Evolutionary conservation across 2,113 vertebrate species (phyloP).

Genomic region (Protobothrops mucrosquamatus): DNA sequence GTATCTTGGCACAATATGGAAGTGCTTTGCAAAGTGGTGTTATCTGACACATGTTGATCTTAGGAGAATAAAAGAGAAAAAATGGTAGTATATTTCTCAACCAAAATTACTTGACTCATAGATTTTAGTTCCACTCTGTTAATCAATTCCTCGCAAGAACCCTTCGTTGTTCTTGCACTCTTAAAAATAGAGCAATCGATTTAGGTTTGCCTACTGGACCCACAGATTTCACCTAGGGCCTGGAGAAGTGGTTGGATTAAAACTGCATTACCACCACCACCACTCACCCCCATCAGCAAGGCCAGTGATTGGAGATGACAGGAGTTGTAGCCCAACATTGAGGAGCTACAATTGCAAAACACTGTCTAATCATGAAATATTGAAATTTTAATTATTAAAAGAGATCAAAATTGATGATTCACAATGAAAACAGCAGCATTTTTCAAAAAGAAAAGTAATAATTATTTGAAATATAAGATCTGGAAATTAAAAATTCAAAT

Average conservation of each 20-base stretch:
- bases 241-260: background rate
- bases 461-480: background rate
- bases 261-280: background rate
- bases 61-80: background rate
- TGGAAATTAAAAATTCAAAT: background rate
- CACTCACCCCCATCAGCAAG: background rate
- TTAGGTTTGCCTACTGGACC: background rate
- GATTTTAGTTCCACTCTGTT: conserved; percentile 27
- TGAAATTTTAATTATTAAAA: conserved; percentile 8
- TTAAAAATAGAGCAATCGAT: conserved; percentile 1
- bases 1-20: background rate
- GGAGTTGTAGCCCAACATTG: background rate
- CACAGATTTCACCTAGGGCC: too few species aligned
- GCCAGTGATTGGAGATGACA: background rate
- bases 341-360: background rate
- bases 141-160: conserved; percentile 39
- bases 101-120: conserved; percentile 7
- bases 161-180: conserved; percentile 30
- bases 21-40: background rate
- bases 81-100: background rate
- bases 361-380: background rate
- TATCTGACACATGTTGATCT: background rate
- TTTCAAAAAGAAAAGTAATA: background rate
- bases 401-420: background rate
- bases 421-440: background rate